Evolutionary conservation across 2,888 invertebrate genomes (phyloP).

Genomic region (Dioctria rufipes): DNA sequence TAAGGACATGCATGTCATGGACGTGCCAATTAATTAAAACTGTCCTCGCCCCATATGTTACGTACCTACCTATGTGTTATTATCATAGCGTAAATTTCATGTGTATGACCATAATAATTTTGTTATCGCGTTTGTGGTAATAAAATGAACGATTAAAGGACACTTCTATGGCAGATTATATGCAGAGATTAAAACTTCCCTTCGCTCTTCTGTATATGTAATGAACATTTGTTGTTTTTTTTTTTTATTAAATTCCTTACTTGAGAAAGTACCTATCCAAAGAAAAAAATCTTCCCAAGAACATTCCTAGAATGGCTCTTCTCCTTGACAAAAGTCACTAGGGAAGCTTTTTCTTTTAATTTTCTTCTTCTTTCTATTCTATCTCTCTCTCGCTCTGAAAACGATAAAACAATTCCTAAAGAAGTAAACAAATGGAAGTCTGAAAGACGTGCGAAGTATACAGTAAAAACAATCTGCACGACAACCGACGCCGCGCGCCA

Average conservation of each 20-base stretch:
- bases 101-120: too few relatives aligned
- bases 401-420: constrained; percentile 15
- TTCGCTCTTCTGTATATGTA: too few relatives aligned
- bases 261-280: neutral
- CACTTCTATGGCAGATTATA: too few relatives aligned
- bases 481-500: neutral
- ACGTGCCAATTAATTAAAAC: too few relatives aligned
- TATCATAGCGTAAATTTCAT: too few relatives aligned
- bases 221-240: too few relatives aligned
- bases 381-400: neutral
- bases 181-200: too few relatives aligned
- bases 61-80: too few relatives aligned
- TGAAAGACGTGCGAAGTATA: neutral
- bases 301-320: neutral
- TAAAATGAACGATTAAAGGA: too few relatives aligned
- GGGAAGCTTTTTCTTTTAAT: neutral
- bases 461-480: neutral
- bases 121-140: too few relatives aligned
- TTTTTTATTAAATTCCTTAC: constrained; percentile 40
- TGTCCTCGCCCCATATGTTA: too few relatives aligned
- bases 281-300: neutral
- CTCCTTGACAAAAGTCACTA: neutral
- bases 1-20: too few relatives aligned
- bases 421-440: constrained; percentile 18
- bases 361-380: neutral